Conservation (phyloP, 2,797 vertebrate genomes). For the Sebastes itinus region DNA sequence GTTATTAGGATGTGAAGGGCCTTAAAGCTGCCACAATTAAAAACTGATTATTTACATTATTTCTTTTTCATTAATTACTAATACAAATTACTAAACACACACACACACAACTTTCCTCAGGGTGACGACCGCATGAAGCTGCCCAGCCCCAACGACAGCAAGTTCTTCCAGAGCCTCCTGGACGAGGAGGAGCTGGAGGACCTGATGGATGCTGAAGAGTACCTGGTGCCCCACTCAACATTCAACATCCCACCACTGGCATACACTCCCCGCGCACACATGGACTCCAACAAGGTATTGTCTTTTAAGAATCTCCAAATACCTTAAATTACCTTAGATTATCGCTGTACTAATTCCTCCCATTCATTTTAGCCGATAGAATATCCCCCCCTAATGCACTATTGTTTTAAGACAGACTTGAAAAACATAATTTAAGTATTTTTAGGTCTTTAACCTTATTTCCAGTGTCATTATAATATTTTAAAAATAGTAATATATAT, state of each 20-base stretch:
- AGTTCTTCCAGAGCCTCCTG: constrained; percentile 98
- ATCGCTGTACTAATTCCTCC: neutral
- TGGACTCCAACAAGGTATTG: constrained; percentile 93
- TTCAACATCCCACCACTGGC: constrained; percentile 93
- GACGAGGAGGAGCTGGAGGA: constrained; percentile 97
- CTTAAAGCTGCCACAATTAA: neutral
- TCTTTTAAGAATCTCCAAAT: neutral
- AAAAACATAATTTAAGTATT: neutral
- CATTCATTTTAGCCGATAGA: neutral
- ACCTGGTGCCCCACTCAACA: constrained; percentile 91
- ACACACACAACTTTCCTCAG: constrained; percentile 68
- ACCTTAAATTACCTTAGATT: neutral
- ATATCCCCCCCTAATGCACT: neutral
- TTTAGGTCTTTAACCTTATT: neutral
- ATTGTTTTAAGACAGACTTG: neutral
- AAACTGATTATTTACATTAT: neutral
- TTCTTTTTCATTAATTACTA: neutral
- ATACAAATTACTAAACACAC: neutral
- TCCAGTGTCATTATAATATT: neutral
- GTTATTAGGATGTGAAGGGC: neutral
- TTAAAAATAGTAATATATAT: neutral
- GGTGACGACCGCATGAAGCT: constrained; percentile 99
- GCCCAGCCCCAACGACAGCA: constrained; percentile 96
- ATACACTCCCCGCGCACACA: constrained; percentile 90
- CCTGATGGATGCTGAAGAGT: constrained; percentile 99